phyloP scores from a whole-genome alignment of 2,113 vertebrate genomes.

The Chrysemys picta region DNA sequence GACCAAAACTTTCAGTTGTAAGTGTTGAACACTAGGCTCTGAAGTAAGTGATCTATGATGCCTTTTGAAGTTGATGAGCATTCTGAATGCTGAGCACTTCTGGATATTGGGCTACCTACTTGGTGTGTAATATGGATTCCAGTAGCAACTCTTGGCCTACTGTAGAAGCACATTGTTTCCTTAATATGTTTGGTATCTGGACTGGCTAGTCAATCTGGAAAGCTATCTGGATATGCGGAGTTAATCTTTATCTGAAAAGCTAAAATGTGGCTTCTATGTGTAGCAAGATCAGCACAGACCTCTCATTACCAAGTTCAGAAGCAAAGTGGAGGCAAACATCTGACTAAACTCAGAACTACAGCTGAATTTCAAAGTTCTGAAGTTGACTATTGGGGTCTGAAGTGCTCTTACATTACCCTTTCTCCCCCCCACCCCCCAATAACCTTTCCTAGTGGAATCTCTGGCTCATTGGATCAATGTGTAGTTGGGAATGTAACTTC shows the following conservation, averaged over 20 bases:
- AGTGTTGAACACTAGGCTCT: too few species aligned
- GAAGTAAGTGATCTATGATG: neutral
- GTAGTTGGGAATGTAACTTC: constrained; percentile 46
- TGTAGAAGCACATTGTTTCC: neutral
- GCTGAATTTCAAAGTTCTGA: neutral
- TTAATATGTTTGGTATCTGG: neutral
- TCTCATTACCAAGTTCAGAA: neutral
- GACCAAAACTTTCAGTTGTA: neutral
- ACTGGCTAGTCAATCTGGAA: neutral
- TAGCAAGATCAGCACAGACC: neutral
- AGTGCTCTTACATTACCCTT: neutral
- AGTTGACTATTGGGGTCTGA: neutral
- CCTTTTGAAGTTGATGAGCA: neutral
- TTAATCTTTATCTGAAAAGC: neutral
- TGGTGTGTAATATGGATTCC: neutral
- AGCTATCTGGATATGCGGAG: neutral
- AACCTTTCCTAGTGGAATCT: constrained; percentile 31
- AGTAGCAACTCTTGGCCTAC: neutral
- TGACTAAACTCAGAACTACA: neutral
- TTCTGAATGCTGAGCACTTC: neutral
- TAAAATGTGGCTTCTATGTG: neutral
- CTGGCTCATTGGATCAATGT: neutral
- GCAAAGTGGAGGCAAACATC: neutral
- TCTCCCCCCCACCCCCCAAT: neutral
- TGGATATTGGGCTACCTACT: neutral